Conservation (phyloP, 2,888 invertebrate species). For the Trachelus iudaicus region DNA sequence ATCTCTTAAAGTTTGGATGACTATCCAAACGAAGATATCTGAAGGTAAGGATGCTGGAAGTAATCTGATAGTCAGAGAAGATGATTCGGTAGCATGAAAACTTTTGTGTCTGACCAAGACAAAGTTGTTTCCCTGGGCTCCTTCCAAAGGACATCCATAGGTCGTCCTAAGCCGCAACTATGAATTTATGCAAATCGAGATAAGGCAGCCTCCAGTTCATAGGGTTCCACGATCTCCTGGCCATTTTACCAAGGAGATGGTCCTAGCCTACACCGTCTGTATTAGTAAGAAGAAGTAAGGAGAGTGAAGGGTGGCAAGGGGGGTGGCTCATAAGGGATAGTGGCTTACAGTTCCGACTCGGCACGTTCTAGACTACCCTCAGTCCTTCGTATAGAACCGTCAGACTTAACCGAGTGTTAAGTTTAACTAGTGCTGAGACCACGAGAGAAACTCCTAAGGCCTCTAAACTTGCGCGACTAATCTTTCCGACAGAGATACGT, state of each 20-base stretch:
- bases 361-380: conserved; percentile 23
- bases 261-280: background rate
- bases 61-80: background rate
- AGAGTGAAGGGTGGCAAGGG: background rate
- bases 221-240: background rate
- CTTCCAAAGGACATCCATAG: conserved; percentile 43
- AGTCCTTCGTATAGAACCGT: conserved; percentile 21
- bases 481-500: background rate
- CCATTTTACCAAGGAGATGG: background rate
- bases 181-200: conserved; percentile 65
- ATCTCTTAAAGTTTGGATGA: background rate
- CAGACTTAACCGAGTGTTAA: conserved; percentile 56
- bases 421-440: conserved; percentile 47
- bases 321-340: conserved; percentile 12
- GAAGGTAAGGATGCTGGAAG: background rate
- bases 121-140: conserved; percentile 12
- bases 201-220: conserved; percentile 47
- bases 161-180: conserved; percentile 56
- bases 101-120: background rate
- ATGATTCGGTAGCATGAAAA: background rate
- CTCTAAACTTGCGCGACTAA: background rate
- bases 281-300: background rate
- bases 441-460: conserved; percentile 11
- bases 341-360: conserved; percentile 39
- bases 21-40: too few relatives aligned